Conservation (phyloP, 2,113 vertebrate species). For the Polyodon spathula region DNA sequence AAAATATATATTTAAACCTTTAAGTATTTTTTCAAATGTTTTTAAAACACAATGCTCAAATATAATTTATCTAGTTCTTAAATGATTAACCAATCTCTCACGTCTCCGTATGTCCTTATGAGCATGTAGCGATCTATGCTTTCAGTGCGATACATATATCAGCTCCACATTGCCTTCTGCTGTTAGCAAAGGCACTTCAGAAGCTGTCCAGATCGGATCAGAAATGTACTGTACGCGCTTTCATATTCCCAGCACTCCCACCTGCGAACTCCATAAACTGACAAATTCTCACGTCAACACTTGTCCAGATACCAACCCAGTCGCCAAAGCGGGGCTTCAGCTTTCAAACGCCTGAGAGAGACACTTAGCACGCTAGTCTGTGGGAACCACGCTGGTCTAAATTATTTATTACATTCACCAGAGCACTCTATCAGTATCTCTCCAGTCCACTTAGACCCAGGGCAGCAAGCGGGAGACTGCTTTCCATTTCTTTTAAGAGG, state of each 20-base stretch:
- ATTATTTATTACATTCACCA: background rate
- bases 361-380: background rate
- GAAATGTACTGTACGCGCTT: background rate
- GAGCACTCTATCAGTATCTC: slow-evolving; percentile 3
- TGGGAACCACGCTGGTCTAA: background rate
- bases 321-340: background rate
- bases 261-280: background rate
- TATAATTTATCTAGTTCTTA: too few species aligned
- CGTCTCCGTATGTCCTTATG: too few species aligned
- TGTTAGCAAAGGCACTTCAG: background rate
- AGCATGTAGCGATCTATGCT: too few species aligned
- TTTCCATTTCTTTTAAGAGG: slow-evolving; percentile 1
- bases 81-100: too few species aligned
- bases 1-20: too few species aligned
- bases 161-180: background rate
- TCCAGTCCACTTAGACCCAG: background rate
- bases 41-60: too few species aligned
- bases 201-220: background rate
- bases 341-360: background rate
- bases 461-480: background rate
- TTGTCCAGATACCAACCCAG: background rate
- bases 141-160: background rate
- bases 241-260: background rate
- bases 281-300: background rate
- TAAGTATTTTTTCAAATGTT: too few species aligned